Conservation (phyloP, 2,888 invertebrate species). For the Apotomis turbidana region DNA sequence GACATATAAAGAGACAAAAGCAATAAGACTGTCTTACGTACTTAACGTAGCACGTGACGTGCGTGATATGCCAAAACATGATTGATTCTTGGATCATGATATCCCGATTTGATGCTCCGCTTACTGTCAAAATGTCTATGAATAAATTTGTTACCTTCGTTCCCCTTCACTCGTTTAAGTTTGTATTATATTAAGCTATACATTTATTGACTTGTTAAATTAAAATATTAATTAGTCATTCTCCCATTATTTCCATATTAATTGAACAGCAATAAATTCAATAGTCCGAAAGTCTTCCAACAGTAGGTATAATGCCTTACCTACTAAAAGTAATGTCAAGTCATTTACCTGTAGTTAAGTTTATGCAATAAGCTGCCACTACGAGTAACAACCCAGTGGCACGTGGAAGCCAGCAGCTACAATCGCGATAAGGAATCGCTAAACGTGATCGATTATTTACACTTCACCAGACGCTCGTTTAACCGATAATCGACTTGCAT, state of each 20-base stretch:
- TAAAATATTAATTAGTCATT: too few relatives aligned
- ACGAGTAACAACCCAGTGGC: slow-evolving; percentile 47
- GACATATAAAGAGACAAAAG: not conserved
- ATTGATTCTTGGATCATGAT: slow-evolving; percentile 30
- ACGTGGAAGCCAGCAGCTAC: slow-evolving; percentile 62
- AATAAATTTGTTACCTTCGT: not conserved
- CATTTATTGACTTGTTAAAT: too few relatives aligned
- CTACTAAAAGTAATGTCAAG: not conserved
- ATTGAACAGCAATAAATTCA: too few relatives aligned
- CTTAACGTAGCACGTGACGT: not conserved
- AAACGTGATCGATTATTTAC: slow-evolving; percentile 67
- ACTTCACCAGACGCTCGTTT: slow-evolving; percentile 42
- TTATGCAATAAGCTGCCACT: slow-evolving; percentile 56
- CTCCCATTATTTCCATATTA: too few relatives aligned
- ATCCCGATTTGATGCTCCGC: slow-evolving; percentile 3
- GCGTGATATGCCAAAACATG: slow-evolving; percentile 33
- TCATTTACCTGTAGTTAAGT: slow-evolving; percentile 41
- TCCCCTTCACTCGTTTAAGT: not conserved
- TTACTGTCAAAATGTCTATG: slow-evolving; percentile 6
- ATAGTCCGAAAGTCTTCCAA: too few relatives aligned
- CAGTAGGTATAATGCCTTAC: too few relatives aligned
- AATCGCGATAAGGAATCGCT: slow-evolving; percentile 64
- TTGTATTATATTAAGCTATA: too few relatives aligned
- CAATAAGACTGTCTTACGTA: not conserved
- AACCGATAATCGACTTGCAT: slow-evolving; percentile 26